Percentiles rank a stretch among this genome's conserved stretches.
Evolutionary conservation across 2,797 vertebrate species (phyloP).

Genomic region (Urosaurus nigricauda): DNA sequence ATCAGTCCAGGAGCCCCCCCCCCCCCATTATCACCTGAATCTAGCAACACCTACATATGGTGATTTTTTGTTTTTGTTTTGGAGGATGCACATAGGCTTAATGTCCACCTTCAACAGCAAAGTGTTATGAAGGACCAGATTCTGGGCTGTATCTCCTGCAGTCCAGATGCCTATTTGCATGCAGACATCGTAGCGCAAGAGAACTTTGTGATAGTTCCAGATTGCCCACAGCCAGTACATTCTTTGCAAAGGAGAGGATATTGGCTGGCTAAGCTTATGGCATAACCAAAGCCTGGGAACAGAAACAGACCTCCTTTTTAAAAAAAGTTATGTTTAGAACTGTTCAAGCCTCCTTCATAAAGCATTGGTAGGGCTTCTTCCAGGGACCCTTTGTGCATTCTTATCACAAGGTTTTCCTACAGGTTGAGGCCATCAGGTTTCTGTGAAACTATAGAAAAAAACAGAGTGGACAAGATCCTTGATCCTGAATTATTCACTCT

Average conservation of each 20-base stretch:
- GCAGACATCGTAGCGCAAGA: conserved; percentile 54
- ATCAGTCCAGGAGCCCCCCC: neutral
- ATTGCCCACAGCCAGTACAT: conserved; percentile 71
- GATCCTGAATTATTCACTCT: no score
- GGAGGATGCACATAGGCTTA: neutral
- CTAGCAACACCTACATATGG: no score
- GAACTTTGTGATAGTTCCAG: conserved; percentile 63
- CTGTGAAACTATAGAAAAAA: neutral
- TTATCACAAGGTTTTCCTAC: neutral
- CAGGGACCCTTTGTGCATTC: neutral
- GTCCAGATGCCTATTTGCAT: conserved; percentile 68
- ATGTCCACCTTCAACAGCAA: neutral
- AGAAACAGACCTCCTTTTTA: neutral
- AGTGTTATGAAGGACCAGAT: no score
- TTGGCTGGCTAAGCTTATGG: conserved; percentile 54
- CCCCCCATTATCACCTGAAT: neutral
- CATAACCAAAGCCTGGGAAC: conserved; percentile 38
- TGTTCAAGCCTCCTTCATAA: neutral
- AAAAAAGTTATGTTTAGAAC: conserved; percentile 23
- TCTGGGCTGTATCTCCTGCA: conserved; percentile 58
- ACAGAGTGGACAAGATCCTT: no score
- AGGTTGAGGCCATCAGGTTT: neutral
- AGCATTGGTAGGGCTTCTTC: neutral
- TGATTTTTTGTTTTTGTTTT: neutral
- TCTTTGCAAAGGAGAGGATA: conserved; percentile 75